phyloP scores from a whole-genome alignment of 2,113 vertebrate genomes.

The Sebastes fasciatus region DNA sequence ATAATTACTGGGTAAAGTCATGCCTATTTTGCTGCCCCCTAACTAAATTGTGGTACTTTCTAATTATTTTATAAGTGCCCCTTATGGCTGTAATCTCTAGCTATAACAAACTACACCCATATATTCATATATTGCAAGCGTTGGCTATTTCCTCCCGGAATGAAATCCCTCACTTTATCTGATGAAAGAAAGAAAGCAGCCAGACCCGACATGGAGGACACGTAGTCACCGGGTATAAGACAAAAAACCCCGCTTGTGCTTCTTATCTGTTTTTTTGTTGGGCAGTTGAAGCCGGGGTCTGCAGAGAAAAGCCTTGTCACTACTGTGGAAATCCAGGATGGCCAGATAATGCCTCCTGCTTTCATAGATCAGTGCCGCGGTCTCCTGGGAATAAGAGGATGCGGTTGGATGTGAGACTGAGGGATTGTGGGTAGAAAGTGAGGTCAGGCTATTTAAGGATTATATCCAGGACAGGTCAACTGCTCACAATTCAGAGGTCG shows the following conservation, averaged over 20 bases:
- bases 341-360: slow-evolving; percentile 63
- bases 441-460: slow-evolving; percentile 70
- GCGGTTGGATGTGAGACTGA: slow-evolving; percentile 48
- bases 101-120: background rate
- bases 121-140: background rate
- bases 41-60: background rate
- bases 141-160: background rate
- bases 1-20: background rate
- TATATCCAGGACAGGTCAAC: slow-evolving; percentile 54
- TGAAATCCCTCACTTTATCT: slow-evolving; percentile 22
- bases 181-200: slow-evolving; percentile 21
- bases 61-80: slow-evolving; percentile 4
- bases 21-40: background rate
- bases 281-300: background rate
- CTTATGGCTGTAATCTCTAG: background rate
- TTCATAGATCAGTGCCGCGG: slow-evolving; percentile 62
- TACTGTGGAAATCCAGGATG: slow-evolving; percentile 47
- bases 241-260: slow-evolving; percentile 13
- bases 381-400: slow-evolving; percentile 61
- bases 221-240: slow-evolving; percentile 6
- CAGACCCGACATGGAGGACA: background rate
- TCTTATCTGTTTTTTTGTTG: slow-evolving; percentile 39
- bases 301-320: slow-evolving; percentile 44
- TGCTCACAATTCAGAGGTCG: slow-evolving; percentile 42
- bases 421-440: slow-evolving; percentile 56